Base-by-base conservation (phyloP, 2,113 vertebrate species). In the Siniperca knerii region DNA sequence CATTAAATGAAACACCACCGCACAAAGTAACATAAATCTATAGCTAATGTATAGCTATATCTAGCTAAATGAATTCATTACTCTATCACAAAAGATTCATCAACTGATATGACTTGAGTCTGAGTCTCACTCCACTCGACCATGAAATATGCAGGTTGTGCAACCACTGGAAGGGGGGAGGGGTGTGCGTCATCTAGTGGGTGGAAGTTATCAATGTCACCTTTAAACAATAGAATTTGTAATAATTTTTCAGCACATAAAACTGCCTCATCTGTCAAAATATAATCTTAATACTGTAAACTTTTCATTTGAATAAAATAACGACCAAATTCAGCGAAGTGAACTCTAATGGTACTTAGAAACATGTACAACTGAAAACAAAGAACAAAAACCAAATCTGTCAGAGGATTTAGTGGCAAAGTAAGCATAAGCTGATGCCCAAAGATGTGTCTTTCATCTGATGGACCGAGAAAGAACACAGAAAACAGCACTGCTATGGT, bases 211-310 rank as follows among this genome's bases (percentile, higher is more conserved):
- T 29, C 29, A 29, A 29, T 29, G 29, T 29, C 29, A 29, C 29
- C 29, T 29, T 29, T 8, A 37, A 64, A 72, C 33, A 76, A 7
- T 12, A 6, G 10, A 20, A 46, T 67, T 29, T 29, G 29, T 21
- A 40, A 29, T 70, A n/a, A 35, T 70, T 68, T 73, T 68, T 68
- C 20, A 48, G 23, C 35, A 65, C 37, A 21, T 29, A 6, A 75
- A 70, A 40, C 37, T 44, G 6, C 46, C 37, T 57, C 23, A 23
- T 71, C 10, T 37, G n/a, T 54, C 37, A 35, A 55, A 42, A 9
- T 10, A 52, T 66, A 37, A 48, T 79, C n/a, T 25, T 8, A 40
- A 58, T 6, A 21, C 3, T 20, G 40, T 2, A 23, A 23, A 9
- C 35, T 58, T 66, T 50, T 46, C 8, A 21, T 58, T 80, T 79